Evolutionary conservation across 2,113 vertebrate genomes (phyloP), one percentile per base, ranked within the genome.

Genomic region (Natator depressus): DNA sequence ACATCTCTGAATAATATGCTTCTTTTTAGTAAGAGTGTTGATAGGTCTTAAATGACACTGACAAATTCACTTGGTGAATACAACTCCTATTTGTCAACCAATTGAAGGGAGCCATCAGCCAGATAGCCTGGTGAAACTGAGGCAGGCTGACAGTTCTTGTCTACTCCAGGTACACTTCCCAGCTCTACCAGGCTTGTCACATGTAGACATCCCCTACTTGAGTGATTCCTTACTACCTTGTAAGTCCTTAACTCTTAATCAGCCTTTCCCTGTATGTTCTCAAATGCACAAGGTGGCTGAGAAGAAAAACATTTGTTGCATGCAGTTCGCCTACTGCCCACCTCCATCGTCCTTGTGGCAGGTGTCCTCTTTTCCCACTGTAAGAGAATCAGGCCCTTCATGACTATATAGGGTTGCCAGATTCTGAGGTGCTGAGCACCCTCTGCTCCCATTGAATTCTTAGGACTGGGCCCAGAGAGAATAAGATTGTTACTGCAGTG

Each of bases 351-450:
- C 53, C 16, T 2, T 0, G 1, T 22, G 50, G 8, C 54, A 76
- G 42, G 42, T 5, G 54, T 91, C 75, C 0, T 81, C 20, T 0
- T 13, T 51, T 46, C 4, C 29, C 46, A 49, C 0, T 2, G 14
- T 4, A 47, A 7, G n/a, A 38, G n/a, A 38, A 4, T 5, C 4
- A 25, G 53, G 5, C 22, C 69, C 24, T 0, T 10, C 1, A 0
- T 42, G 42, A 42, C 42, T 42, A 42, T 42, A 42, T 42, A 42
- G 42, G 5, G 42, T 42, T 42, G 42, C 42, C 42, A 42, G 42
- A 16, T n/a, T 16, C 59, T n/a, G 13, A 51, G 35, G 8, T 27
- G 13, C 22, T 17, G 20, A n/a, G 82, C 29, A 12, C 0, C 20
- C 17, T 78, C 10, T 22, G 49, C 8, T 53, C 35, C 82, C 0